Evolutionary conservation across 2,113 vertebrate genomes (phyloP), one percentile per base, ranked within the genome.

Genomic region (Chloebia gouldiae): DNA sequence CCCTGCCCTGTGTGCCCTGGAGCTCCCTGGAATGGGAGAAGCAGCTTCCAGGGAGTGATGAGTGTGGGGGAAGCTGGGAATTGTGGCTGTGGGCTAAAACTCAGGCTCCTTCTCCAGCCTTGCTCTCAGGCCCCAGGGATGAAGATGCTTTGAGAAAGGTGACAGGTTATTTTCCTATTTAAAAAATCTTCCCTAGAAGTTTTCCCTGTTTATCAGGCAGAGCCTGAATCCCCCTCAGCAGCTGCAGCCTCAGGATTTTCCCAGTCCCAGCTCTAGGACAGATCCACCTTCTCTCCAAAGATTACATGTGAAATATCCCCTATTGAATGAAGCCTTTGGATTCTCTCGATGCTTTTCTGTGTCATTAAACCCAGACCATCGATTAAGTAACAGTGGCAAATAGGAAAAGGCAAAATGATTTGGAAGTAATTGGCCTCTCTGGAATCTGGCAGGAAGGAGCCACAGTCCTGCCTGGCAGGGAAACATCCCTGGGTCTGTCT

Each of bases 401-500:
- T 1, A 35, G 45, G 63, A 92, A 80, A 77, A 93, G 68, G 63
- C 68, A 82, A 93, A 94, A 80, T 88, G 50, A 59, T 39, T 88
- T 54, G 72, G 82, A 93, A 94, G 39, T 80, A 93, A 93, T 94
- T 90, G 72, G 42, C 35, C 23, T 81, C 15, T 80, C 51, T 73
- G 85, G 60, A 54, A 70, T 65, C 50, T 61, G 81, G 63, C 68
- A 53, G 88, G 76, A 77, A 73, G 79, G 40, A 73, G 56, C 72
- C 13, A 15, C 70, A 35, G 6, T 71, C 1, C 6, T 68, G 71
- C 69, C 11, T 39, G 76, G 50, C 63, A 79, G 59, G 22, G 66
- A 69, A 59, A 53, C 7, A 17, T 51, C 40, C 54, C 31, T 37
- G 44, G 27, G 40, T 64, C 39, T 71, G 59, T 40, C 47, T 44